Percentiles rank a stretch among this genome's conserved stretches.
phyloP scores from a whole-genome alignment of 2,113 vertebrate genomes.

The Pogona vitticeps region DNA sequence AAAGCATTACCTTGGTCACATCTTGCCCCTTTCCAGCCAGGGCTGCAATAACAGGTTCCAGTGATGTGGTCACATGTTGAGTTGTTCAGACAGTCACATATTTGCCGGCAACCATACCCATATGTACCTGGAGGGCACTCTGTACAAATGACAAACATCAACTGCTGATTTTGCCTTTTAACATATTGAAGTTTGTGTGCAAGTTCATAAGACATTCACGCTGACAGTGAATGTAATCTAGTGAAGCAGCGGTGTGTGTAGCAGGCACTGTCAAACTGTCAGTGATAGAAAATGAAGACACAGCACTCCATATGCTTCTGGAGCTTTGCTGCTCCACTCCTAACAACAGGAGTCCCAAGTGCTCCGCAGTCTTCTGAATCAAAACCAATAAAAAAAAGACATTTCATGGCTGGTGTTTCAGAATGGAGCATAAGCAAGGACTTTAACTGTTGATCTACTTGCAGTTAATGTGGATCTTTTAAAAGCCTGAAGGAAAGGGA shows the following conservation, averaged over 20 bases:
- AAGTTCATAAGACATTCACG: not conserved
- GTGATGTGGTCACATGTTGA: constrained; percentile 97
- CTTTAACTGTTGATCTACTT: not conserved
- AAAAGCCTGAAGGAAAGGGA: not conserved
- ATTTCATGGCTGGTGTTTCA: not conserved
- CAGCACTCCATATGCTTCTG: not conserved
- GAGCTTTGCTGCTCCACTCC: not conserved
- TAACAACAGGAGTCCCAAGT: not conserved
- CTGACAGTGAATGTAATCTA: not conserved
- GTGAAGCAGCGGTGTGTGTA: not conserved
- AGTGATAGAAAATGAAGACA: not conserved
- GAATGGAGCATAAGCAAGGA: not conserved
- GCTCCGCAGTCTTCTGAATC: not conserved
- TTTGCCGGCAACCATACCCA: constrained; percentile 94
- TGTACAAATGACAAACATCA: constrained; percentile 56
- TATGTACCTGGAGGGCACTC: constrained; percentile 91
- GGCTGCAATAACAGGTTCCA: constrained; percentile 94
- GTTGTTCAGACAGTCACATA: constrained; percentile 96
- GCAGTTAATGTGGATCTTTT: not conserved
- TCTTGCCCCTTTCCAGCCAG: constrained; percentile 94
- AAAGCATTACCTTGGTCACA: constrained; percentile 91
- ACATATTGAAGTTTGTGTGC: not conserved
- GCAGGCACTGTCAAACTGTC: not conserved
- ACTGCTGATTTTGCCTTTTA: not conserved
- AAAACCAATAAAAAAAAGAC: not conserved